Evolutionary conservation across 2,797 vertebrate species (phyloP).

Genomic region (Anolis apletophallus): DNA sequence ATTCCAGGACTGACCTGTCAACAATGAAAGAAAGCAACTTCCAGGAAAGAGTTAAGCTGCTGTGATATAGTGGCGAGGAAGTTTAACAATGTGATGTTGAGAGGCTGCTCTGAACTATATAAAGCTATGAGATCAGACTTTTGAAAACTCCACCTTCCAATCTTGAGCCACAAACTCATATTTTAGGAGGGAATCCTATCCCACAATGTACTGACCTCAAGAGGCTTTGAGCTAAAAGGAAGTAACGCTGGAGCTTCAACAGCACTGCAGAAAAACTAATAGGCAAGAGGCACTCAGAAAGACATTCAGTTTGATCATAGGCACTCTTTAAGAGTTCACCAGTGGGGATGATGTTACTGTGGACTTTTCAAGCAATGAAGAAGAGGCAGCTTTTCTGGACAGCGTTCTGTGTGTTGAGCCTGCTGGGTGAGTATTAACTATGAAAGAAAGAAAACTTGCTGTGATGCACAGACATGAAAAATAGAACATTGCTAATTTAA

Average conservation of each 20-base stretch:
- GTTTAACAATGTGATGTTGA: constrained; percentile 69
- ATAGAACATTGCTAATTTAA: accelerated
- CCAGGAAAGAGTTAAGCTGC: constrained; percentile 71
- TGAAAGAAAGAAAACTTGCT: neutral
- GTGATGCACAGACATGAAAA: neutral
- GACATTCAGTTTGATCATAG: constrained; percentile 16
- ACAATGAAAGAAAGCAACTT: constrained; percentile 21
- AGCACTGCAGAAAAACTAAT: constrained; percentile 54
- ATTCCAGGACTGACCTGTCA: constrained; percentile 10
- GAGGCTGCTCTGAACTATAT: constrained; percentile 60
- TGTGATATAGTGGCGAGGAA: constrained; percentile 19
- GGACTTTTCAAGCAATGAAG: constrained; percentile 51
- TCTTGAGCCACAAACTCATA: constrained; percentile 57
- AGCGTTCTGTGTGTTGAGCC: constrained; percentile 59
- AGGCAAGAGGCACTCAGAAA: constrained; percentile 29
- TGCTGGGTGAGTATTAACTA: constrained; percentile 73
- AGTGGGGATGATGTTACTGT: constrained; percentile 62
- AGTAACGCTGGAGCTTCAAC: constrained; percentile 46
- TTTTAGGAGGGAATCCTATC: constrained; percentile 68
- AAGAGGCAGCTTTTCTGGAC: constrained; percentile 69
- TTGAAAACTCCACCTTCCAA: constrained; percentile 66
- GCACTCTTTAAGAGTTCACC: constrained; percentile 36
- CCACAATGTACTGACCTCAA: constrained; percentile 34
- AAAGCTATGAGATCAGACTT: constrained; percentile 59
- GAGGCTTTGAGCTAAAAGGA: neutral